A percentile compares a stretch with the other conserved stretches of the same genome.
Conservation (phyloP, 2,113 vertebrate species). For the Chaetops frenatus region DNA sequence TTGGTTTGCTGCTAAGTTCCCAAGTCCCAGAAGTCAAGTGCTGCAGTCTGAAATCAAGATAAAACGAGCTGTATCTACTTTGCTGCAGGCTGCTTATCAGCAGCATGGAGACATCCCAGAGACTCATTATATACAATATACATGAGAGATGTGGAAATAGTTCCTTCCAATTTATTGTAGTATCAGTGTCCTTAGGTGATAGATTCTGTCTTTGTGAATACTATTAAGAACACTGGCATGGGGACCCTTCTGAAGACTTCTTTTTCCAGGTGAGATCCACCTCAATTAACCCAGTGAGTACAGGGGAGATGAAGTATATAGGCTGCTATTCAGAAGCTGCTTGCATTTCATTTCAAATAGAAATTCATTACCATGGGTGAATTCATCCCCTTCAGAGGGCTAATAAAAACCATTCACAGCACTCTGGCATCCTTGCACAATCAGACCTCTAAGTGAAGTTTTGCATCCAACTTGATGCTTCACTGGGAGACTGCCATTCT, state of each 20-base stretch:
- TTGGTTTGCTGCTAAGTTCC: not conserved
- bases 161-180: slow-evolving; percentile 4
- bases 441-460: not conserved
- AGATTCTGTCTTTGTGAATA: not conserved
- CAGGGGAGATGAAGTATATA: not conserved
- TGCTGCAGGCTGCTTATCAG: slow-evolving; percentile 57
- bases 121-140: slow-evolving; percentile 41
- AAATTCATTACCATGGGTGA: slow-evolving; percentile 8
- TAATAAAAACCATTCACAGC: not conserved
- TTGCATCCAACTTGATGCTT: not conserved
- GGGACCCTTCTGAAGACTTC: not conserved
- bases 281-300: slow-evolving; percentile 48
- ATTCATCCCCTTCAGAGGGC: not conserved
- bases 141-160: slow-evolving; percentile 28
- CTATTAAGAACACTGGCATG: not conserved
- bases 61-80: slow-evolving; percentile 24
- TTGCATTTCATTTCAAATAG: slow-evolving; percentile 8
- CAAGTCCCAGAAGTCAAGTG: not conserved
- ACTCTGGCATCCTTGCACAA: not conserved
- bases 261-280: slow-evolving; percentile 34
- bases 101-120: not conserved
- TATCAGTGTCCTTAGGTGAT: slow-evolving; percentile 27
- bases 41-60: slow-evolving; percentile 28
- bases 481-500: not conserved
- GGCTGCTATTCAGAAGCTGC: not conserved